Evolutionary conservation across 2,797 vertebrate species (phyloP).

Genomic region (Pangasius krempfi): DNA sequence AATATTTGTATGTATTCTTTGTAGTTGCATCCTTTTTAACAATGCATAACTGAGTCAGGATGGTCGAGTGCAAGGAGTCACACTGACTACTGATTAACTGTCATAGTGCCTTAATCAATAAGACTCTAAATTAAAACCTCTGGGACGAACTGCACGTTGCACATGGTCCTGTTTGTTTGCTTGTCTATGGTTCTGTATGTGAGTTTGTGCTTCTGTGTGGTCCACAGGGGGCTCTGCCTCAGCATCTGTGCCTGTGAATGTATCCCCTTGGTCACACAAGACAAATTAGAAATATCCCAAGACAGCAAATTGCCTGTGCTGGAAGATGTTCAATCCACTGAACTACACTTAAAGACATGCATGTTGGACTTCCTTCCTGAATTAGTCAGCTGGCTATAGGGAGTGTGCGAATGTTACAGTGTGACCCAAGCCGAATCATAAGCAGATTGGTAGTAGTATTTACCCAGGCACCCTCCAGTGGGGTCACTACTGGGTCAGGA

Average conservation of each 20-base stretch:
- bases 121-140: conserved; percentile 34
- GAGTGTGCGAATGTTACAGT: conserved; percentile 33
- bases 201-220: neutral
- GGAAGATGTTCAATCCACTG: conserved; percentile 9
- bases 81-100: conserved; percentile 26
- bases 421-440: conserved; percentile 2
- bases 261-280: conserved; percentile 39
- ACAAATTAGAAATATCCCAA: conserved; percentile 46
- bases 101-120: conserved; percentile 35
- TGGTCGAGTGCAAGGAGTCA: neutral
- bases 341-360: conserved; percentile 6
- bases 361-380: conserved; percentile 8
- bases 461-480: conserved; percentile 5
- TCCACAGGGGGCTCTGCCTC: conserved; percentile 35
- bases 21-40: conserved; percentile 13
- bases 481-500: conserved; percentile 19
- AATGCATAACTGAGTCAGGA: conserved; percentile 6
- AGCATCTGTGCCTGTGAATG: conserved; percentile 45
- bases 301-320: conserved; percentile 30
- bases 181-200: conserved; percentile 2
- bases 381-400: conserved; percentile 40
- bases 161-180: conserved; percentile 36
- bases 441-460: conserved; percentile 14
- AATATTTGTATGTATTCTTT: conserved; percentile 35
- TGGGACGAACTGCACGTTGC: conserved; percentile 33